phyloP scores from a whole-genome alignment of 2,113 vertebrate species.

The Neogobius melanostomus region DNA sequence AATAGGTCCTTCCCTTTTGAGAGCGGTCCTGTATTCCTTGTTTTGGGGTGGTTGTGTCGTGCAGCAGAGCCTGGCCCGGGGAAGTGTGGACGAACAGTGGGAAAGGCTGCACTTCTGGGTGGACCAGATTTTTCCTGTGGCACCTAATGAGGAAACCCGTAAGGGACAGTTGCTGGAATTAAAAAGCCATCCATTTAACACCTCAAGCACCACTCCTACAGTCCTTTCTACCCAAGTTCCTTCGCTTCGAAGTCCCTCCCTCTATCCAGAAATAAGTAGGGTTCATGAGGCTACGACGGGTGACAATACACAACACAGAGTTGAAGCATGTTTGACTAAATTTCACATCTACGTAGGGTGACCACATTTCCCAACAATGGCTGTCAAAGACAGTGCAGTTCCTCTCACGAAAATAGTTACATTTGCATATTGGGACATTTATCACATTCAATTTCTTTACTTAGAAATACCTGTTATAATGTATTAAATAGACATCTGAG shows the following conservation, averaged over 20 bases:
- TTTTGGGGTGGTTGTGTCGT: constrained; percentile 86
- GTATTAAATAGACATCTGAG: constrained; percentile 66
- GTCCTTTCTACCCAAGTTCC: background rate
- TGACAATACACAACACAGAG: constrained; percentile 51
- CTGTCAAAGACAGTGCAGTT: constrained; percentile 41
- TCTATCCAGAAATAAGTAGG: constrained; percentile 36
- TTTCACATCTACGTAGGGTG: constrained; percentile 37
- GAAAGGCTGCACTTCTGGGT: constrained; percentile 87
- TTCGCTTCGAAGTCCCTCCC: constrained; percentile 8
- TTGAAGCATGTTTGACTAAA: constrained; percentile 40
- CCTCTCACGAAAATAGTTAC: constrained; percentile 57
- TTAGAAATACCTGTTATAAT: constrained; percentile 40
- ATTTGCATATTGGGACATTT: constrained; percentile 61
- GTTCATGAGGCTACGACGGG: constrained; percentile 34
- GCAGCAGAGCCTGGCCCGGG: constrained; percentile 84
- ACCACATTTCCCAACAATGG: constrained; percentile 43
- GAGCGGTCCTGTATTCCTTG: constrained; percentile 92
- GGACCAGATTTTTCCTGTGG: constrained; percentile 90
- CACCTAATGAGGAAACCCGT: constrained; percentile 88
- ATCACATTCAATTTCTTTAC: constrained; percentile 62
- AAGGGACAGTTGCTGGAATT: constrained; percentile 81
- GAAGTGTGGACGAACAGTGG: constrained; percentile 83
- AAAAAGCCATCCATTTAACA: constrained; percentile 66
- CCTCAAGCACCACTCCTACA: constrained; percentile 62
- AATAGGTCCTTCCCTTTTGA: constrained; percentile 95